Evolutionary conservation across 2,888 invertebrate genomes (phyloP).

Genomic region (Emmelina monodactyla): DNA sequence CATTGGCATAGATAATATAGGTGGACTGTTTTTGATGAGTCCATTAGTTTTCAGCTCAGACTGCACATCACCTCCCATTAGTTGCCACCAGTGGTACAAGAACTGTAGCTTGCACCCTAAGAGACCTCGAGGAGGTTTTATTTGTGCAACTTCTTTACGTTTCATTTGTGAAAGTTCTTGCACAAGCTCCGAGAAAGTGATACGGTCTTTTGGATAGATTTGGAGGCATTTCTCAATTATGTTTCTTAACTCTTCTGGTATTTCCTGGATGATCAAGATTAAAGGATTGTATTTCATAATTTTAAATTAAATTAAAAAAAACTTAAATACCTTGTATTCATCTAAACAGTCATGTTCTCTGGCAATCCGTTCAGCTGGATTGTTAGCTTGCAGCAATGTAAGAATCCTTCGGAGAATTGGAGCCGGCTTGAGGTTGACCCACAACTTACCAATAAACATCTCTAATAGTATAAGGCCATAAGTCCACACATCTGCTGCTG

Average conservation of each 20-base stretch:
- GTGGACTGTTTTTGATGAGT: constrained; percentile 85
- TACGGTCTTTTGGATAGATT: constrained; percentile 66
- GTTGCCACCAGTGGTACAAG: constrained; percentile 93
- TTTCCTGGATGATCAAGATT: constrained; percentile 35
- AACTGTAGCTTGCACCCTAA: constrained; percentile 74
- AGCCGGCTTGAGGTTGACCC: constrained; percentile 77
- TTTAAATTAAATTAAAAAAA: background rate
- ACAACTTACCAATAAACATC: constrained; percentile 74
- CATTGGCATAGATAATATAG: constrained; percentile 82
- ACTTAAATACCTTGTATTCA: constrained; percentile 62
- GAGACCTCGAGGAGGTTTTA: constrained; percentile 47
- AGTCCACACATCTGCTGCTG: constrained; percentile 92
- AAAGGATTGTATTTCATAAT: background rate
- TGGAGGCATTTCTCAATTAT: constrained; percentile 77
- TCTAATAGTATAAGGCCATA: constrained; percentile 90
- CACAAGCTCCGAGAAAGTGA: constrained; percentile 67
- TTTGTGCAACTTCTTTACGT: constrained; percentile 43
- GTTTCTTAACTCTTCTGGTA: constrained; percentile 66
- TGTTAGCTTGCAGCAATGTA: constrained; percentile 69
- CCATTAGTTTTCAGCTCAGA: constrained; percentile 90
- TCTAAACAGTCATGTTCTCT: constrained; percentile 79
- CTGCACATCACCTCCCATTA: constrained; percentile 95
- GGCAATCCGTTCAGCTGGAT: constrained; percentile 72
- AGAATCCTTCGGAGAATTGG: constrained; percentile 78
- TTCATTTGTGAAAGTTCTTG: constrained; percentile 35